A percentile compares a stretch with the other conserved stretches of the same genome.
Evolutionary conservation across 2,888 invertebrate species (phyloP).

Genomic region (Cancer borealis): DNA sequence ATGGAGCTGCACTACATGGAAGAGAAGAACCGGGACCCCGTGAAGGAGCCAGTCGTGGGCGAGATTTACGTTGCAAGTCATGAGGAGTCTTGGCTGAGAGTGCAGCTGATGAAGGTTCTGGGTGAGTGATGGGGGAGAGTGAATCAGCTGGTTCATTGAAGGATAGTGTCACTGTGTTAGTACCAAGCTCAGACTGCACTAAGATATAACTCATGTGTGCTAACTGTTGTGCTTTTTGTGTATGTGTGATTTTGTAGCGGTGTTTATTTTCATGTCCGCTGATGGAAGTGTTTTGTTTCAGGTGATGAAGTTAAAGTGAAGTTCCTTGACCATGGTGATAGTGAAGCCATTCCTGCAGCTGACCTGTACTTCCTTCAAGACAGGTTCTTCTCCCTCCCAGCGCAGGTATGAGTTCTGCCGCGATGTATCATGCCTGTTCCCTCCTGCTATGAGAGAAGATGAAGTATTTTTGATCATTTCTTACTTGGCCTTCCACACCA

Average conservation of each 20-base stretch:
- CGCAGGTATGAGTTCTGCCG: constrained; percentile 83
- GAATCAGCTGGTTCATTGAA: neutral
- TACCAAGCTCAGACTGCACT: neutral
- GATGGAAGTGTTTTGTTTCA: neutral
- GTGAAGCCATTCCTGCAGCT: constrained; percentile 82
- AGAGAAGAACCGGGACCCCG: constrained; percentile 49
- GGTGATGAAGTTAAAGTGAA: constrained; percentile 83
- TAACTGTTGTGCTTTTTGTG: too few relatives aligned
- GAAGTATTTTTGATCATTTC: neutral
- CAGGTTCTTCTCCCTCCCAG: constrained; percentile 85
- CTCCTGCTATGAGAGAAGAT: neutral
- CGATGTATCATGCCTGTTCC: neutral
- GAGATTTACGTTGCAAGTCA: constrained; percentile 52
- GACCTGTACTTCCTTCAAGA: constrained; percentile 84
- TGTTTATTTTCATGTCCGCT: neutral
- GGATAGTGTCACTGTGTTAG: neutral
- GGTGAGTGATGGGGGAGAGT: constrained; percentile 9
- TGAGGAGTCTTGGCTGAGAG: constrained; percentile 64
- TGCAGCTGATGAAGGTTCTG: constrained; percentile 38
- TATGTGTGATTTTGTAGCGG: too few relatives aligned
- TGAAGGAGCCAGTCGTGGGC: neutral
- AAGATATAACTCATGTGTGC: too few relatives aligned
- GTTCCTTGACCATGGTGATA: constrained; percentile 89
- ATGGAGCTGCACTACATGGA: constrained; percentile 65
- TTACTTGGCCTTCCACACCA: too few relatives aligned